Evolutionary conservation across 1,140 invertebrate species (phyloP).

Genomic region (Trissolcus basalis): DNA sequence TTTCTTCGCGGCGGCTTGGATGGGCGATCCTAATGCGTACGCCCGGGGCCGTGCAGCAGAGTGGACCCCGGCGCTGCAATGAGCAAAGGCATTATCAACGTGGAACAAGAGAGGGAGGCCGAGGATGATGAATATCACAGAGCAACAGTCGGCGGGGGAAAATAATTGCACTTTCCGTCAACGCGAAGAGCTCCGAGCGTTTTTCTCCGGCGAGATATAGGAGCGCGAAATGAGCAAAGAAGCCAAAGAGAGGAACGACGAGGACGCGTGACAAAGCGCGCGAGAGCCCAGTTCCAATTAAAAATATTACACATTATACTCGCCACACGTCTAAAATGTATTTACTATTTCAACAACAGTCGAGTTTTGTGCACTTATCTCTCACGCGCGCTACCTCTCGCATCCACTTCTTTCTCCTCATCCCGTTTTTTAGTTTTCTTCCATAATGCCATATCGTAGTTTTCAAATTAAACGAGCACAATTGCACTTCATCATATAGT

Average conservation of each 20-base stretch:
- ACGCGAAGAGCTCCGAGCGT: constrained; percentile 59
- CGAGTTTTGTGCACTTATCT: constrained; percentile 47
- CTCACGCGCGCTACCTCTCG: constrained; percentile 19
- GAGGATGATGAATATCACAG: constrained; percentile 64
- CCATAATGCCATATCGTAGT: constrained; percentile 24
- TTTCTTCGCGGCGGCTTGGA: constrained; percentile 45
- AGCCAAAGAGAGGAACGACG: constrained; percentile 56
- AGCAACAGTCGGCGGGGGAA: constrained; percentile 68
- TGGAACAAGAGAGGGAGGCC: constrained; percentile 28
- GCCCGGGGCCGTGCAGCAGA: constrained; percentile 38
- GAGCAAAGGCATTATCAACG: constrained; percentile 1
- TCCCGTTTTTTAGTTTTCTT: constrained; percentile 15
- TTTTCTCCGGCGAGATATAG: constrained; percentile 56
- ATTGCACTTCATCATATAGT: constrained; percentile 42
- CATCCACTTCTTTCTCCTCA: constrained; percentile 33
- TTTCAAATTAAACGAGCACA: constrained; percentile 46
- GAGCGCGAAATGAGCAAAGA: constrained; percentile 51
- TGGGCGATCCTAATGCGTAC: constrained; percentile 59
- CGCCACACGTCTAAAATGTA: constrained; percentile 70
- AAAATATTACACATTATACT: constrained; percentile 76
- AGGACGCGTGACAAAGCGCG: constrained; percentile 47
- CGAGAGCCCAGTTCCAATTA: constrained; percentile 72
- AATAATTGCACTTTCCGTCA: constrained; percentile 68
- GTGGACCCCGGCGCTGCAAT: constrained; percentile 5
- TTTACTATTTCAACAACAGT: constrained; percentile 72